phyloP scores from a whole-genome alignment of 1,140 invertebrate genomes.

The Drosophila nasuta region DNA sequence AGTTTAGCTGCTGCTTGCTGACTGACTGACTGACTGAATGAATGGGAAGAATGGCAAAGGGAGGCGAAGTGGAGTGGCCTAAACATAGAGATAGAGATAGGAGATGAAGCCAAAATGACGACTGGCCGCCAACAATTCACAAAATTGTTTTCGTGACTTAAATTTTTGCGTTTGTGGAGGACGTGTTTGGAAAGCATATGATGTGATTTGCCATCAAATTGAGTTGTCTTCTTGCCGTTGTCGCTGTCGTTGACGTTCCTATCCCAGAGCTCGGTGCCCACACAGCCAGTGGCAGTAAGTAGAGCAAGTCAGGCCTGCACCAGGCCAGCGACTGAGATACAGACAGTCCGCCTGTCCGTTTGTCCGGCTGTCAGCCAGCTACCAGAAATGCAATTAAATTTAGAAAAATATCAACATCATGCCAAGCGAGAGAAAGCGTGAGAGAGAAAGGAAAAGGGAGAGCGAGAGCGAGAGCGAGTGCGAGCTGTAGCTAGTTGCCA shows the following conservation, averaged over 20 bases:
- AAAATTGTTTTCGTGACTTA: conserved; percentile 85
- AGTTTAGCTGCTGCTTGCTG: conserved; percentile 16
- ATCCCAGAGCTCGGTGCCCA: background rate
- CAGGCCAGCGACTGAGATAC: background rate
- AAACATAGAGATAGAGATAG: conserved; percentile 4
- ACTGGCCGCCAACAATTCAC: conserved; percentile 79
- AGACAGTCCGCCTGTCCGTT: background rate
- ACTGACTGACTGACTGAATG: background rate
- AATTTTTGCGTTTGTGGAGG: conserved; percentile 79
- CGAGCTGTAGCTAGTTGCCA: conserved; percentile 33
- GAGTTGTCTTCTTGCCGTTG: conserved; percentile 61
- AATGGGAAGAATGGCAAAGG: background rate
- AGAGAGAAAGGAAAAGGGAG: background rate
- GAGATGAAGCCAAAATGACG: conserved; percentile 28
- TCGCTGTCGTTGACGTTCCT: conserved; percentile 12
- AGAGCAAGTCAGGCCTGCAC: conserved; percentile 4
- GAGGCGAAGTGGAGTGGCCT: too few species aligned
- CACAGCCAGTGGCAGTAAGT: background rate
- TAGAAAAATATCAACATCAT: conserved; percentile 80
- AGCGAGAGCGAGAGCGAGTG: too few species aligned
- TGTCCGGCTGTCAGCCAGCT: conserved; percentile 11
- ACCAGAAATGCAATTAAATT: conserved; percentile 81
- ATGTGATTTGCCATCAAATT: conserved; percentile 84
- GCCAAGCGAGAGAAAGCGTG: conserved; percentile 1
- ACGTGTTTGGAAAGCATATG: conserved; percentile 85